A percentile compares a stretch with the other conserved stretches of the same genome.
phyloP scores from a whole-genome alignment of 1,140 invertebrate genomes.

The Neoseiulus cucumeris region DNA sequence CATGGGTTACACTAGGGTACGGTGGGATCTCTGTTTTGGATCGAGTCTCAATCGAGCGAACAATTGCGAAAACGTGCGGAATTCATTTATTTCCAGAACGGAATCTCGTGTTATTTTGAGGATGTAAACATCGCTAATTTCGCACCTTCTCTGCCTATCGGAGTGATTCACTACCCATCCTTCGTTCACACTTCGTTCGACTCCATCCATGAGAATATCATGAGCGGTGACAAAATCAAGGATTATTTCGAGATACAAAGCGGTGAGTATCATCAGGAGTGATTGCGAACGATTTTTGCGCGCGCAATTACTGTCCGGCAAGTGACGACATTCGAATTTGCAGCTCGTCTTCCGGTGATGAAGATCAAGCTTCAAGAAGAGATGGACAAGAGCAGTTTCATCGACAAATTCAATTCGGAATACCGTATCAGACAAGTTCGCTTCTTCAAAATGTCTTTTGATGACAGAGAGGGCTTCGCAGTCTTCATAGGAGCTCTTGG shows the following conservation, averaged over 20 bases:
- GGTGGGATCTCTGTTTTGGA: not conserved
- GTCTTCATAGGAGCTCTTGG: not conserved
- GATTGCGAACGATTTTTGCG: not conserved
- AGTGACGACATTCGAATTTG: not conserved
- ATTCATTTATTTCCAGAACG: not conserved
- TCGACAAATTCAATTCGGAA: not conserved
- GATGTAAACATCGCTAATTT: not conserved
- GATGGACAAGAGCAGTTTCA: not conserved
- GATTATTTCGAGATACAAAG: not conserved
- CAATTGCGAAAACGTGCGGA: too few species aligned
- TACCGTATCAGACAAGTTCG: not conserved
- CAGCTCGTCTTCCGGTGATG: not conserved
- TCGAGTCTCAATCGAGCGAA: too few species aligned
- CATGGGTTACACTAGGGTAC: conserved; percentile 6
- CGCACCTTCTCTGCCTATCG: not conserved
- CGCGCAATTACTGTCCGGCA: not conserved
- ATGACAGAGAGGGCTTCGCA: not conserved
- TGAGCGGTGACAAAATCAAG: not conserved
- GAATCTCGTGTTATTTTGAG: not conserved
- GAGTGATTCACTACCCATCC: not conserved
- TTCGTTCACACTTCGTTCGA: not conserved
- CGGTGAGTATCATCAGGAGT: not conserved
- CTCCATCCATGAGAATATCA: not conserved
- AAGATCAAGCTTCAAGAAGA: not conserved
- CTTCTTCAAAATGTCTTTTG: not conserved